Percentiles rank a stretch among this genome's conserved stretches.
Evolutionary conservation across 1,140 invertebrate species (phyloP).

Genomic region (Saccostrea cuccullata): DNA sequence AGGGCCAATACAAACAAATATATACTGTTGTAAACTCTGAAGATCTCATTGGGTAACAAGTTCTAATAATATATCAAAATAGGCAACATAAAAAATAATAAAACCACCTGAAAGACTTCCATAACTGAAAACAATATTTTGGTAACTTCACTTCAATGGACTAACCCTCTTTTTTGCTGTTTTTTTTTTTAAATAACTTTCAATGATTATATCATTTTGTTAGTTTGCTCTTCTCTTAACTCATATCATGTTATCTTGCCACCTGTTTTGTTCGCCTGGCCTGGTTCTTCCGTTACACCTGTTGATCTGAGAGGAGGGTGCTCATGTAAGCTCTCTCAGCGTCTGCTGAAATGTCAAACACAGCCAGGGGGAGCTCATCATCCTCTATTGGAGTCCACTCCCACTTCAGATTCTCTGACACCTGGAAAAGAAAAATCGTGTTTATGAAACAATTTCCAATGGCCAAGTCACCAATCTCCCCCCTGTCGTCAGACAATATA

Average conservation of each 20-base stretch:
- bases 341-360: constrained; percentile 73
- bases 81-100: no score
- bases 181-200: neutral
- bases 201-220: neutral
- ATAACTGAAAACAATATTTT: neutral
- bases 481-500: no score
- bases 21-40: neutral
- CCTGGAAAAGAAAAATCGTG: constrained; percentile 56
- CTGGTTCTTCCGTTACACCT: neutral
- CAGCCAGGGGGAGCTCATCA: constrained; percentile 68
- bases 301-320: constrained; percentile 71
- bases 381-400: constrained; percentile 72
- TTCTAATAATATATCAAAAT: no score
- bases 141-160: neutral
- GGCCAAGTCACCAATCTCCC: no score
- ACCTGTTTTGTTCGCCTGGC: neutral
- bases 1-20: neutral
- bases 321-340: constrained; percentile 74
- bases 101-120: neutral
- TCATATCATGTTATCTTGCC: neutral
- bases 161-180: neutral
- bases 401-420: constrained; percentile 70
- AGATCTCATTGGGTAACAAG: neutral
- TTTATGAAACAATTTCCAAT: no score
- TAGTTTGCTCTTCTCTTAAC: neutral